Conservation (phyloP, 2,888 invertebrate genomes). For the Cordilura impudica region DNA sequence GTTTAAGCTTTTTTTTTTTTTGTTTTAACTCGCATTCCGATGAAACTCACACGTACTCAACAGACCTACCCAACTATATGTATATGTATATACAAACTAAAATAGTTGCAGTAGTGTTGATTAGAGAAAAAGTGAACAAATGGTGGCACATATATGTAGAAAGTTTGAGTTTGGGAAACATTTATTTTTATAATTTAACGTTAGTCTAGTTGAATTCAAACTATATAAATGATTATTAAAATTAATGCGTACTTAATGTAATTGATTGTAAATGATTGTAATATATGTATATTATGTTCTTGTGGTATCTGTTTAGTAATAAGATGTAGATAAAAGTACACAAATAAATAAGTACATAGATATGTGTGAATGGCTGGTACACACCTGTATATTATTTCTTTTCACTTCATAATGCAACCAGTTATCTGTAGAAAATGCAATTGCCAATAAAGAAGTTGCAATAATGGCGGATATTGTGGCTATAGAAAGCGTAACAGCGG, state of each 20-base stretch:
- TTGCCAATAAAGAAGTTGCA: conserved; percentile 93
- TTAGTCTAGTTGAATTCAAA: background rate
- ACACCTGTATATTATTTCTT: conserved; percentile 89
- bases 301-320: background rate
- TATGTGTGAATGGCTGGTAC: conserved; percentile 34
- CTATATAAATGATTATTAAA: background rate
- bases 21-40: conserved; percentile 64
- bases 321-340: too few relatives aligned
- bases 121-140: conserved; percentile 42
- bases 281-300: background rate
- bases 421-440: conserved; percentile 97
- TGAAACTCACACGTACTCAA: conserved; percentile 60
- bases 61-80: conserved; percentile 40
- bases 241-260: background rate
- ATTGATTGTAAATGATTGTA: background rate
- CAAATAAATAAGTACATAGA: background rate
- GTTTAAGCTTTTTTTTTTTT: conserved; percentile 41
- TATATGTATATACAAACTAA: background rate
- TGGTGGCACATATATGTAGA: conserved; percentile 60
- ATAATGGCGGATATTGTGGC: conserved; percentile 97
- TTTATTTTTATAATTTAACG: background rate
- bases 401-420: conserved; percentile 97
- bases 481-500: conserved; percentile 95
- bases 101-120: conserved; percentile 16
- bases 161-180: conserved; percentile 57